These are phyloP conservation scores for Formicarius rufipectus DNA, from an alignment of 2,113 vertebrate species.

Conservation along the genomic window DNA sequence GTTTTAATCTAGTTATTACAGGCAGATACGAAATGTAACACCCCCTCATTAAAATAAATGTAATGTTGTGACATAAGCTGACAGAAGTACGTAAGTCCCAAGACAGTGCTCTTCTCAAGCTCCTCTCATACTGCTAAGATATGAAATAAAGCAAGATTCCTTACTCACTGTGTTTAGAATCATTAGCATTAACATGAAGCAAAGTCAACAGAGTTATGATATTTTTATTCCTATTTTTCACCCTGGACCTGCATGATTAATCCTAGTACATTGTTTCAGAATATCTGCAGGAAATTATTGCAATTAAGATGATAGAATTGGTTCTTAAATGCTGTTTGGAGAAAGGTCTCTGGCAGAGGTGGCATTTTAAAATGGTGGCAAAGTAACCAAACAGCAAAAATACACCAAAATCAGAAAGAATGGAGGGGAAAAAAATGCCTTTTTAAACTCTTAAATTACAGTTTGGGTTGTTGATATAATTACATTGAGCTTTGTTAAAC, in stretches of 20 bases:
- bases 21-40: neutral
- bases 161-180: neutral
- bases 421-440: neutral
- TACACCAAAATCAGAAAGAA: neutral
- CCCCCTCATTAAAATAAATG: constrained; percentile 1
- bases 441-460: neutral
- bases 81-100: neutral
- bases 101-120: neutral
- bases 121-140: neutral
- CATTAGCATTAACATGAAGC: neutral
- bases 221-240: neutral
- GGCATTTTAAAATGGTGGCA: neutral
- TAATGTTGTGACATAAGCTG: constrained; percentile 3
- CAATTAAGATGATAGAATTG: neutral
- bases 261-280: neutral
- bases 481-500: neutral
- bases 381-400: neutral
- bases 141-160: neutral
- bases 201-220: neutral
- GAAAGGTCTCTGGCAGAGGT: neutral
- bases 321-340: neutral
- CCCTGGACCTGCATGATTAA: neutral
- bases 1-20: neutral
- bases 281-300: neutral
- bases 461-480: neutral